Evolutionary conservation across 2,113 vertebrate species (phyloP).

Genomic region (Mesocricetus auratus): DNA sequence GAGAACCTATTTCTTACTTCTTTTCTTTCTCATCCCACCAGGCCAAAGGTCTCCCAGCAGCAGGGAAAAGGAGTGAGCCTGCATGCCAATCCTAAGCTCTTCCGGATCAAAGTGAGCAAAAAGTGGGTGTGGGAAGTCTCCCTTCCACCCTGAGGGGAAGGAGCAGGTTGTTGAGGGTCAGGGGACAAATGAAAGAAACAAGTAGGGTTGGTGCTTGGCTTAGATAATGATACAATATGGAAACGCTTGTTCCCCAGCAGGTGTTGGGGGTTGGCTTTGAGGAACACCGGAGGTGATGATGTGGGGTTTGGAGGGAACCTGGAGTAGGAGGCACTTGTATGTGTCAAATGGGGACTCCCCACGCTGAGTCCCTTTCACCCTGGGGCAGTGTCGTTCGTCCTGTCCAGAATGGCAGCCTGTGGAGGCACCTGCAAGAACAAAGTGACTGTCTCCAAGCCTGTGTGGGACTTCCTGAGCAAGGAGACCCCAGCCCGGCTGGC

Average conservation of each 20-base stretch:
- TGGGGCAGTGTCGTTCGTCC: slow-evolving; percentile 87
- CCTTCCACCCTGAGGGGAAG: slow-evolving; percentile 6
- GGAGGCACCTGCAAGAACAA: slow-evolving; percentile 94
- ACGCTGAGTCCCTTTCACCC: slow-evolving; percentile 79
- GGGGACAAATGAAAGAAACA: slow-evolving; percentile 1
- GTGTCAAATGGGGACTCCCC: slow-evolving; percentile 60
- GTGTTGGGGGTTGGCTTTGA: not conserved
- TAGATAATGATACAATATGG: not conserved
- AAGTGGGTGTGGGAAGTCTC: not conserved
- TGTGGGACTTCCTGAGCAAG: slow-evolving; percentile 96
- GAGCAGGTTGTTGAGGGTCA: not conserved
- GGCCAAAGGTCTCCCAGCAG: slow-evolving; percentile 74
- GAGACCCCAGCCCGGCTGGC: slow-evolving; percentile 93
- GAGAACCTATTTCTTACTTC: not conserved
- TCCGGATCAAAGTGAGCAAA: slow-evolving; percentile 82
- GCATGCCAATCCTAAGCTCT: slow-evolving; percentile 82
- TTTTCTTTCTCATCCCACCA: slow-evolving; percentile 43
- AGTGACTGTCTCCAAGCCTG: slow-evolving; percentile 94
- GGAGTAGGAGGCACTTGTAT: slow-evolving; percentile 41
- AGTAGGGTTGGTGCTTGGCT: slow-evolving; percentile 15
- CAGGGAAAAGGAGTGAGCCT: slow-evolving; percentile 71
- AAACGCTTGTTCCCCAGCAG: slow-evolving; percentile 19
- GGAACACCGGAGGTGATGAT: not conserved
- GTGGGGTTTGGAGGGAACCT: not conserved
- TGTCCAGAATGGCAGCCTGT: slow-evolving; percentile 88